These are phyloP conservation scores for Xenopus borealis DNA, from an alignment of 2,113 vertebrate species.

Conservation along the genomic window DNA sequence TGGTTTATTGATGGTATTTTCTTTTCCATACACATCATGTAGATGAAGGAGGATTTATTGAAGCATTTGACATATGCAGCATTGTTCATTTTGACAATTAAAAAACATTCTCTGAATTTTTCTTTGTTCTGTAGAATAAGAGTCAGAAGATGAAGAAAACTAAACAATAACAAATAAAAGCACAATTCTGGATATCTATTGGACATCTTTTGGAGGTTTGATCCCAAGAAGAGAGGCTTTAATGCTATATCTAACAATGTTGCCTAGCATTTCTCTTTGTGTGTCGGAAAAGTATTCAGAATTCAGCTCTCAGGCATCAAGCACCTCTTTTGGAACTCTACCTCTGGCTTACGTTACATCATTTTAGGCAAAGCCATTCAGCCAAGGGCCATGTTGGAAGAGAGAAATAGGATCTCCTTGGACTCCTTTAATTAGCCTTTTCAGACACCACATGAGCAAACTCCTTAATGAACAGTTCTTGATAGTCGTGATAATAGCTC, in stretches of 20 bases:
- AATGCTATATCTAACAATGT: conserved; percentile 65
- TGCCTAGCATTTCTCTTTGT: conserved; percentile 66
- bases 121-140: conserved; percentile 70
- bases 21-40: no score
- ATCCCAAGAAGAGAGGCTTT: conserved; percentile 60
- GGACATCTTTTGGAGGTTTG: conserved; percentile 53
- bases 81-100: no score
- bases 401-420: conserved; percentile 53
- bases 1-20: no score
- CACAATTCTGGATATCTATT: conserved; percentile 55
- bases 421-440: conserved; percentile 74
- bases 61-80: no score
- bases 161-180: conserved; percentile 53
- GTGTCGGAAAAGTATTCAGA: conserved; percentile 61
- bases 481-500: conserved; percentile 64
- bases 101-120: neutral
- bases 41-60: no score
- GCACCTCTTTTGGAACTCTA: conserved; percentile 66
- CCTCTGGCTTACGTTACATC: conserved; percentile 63
- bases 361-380: conserved; percentile 66
- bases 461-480: conserved; percentile 56
- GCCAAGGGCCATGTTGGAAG: conserved; percentile 57
- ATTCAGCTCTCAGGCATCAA: conserved; percentile 67
- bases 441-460: conserved; percentile 69
- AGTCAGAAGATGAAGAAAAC: conserved; percentile 83